Base-by-base conservation (phyloP, 2,797 vertebrate species). In the Xenentodon cancila region DNA sequence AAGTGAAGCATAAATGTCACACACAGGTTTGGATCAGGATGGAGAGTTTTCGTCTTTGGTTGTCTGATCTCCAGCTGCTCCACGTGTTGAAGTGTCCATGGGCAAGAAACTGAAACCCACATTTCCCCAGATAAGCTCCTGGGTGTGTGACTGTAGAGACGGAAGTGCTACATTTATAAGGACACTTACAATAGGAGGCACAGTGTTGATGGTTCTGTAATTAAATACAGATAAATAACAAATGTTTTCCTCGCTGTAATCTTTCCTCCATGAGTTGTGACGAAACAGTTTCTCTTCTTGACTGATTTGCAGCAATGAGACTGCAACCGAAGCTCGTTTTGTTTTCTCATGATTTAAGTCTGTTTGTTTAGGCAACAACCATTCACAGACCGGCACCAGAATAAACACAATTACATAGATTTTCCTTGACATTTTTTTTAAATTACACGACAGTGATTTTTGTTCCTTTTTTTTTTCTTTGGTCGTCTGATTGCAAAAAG, bases 261-360 rank as follows among this genome's bases (percentile, higher is more conserved):
- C 15, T 4, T 61, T 12, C 42, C 22, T 53, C 68, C 49, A 44
- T 50, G 37, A 49, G n/a, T 19, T 30, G 19, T 42, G 32, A 16
- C 25, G 5, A 18, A 68, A n/a, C 5, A 1, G 11, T 16, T 71
- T 37, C 53, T 70, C 43, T 37, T 66, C 49, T 64, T 49, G 44
- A 63, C 19, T 40, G 53, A 75, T 57, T 60, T 62, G 37, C 11
- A 68, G 57, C 68, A 47, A 68, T 9, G 21, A 44, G 16, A 73
- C 68, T 76, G 55, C 59, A 80, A 58, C 63, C 61, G 69, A 74
- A 64, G 25, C 72, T 67, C 46, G 57, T 65, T 89, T 54, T 83
- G 77, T 90, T 92, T 90, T 85, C 60, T 72, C 78, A 47, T 50
- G 79, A 91, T 89, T 85, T 80, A 84, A 58, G 87, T 89, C 77